Evolutionary conservation across 2,888 invertebrate genomes (phyloP).

Genomic region (Ctenicera cuprea): DNA sequence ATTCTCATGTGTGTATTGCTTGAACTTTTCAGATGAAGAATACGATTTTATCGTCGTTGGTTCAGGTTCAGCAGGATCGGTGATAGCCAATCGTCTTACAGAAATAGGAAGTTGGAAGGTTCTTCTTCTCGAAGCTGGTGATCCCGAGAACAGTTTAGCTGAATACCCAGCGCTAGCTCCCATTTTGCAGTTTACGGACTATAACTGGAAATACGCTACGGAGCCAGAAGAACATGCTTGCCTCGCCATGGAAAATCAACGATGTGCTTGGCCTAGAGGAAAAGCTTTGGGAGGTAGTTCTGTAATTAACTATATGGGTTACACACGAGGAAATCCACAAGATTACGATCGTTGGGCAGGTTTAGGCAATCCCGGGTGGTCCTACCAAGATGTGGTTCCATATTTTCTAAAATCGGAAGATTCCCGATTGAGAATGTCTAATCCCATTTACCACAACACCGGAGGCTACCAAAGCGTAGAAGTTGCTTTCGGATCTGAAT

Average conservation of each 20-base stretch:
- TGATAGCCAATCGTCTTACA: constrained; percentile 73
- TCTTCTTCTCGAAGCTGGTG: constrained; percentile 65
- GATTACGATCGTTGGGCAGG: constrained; percentile 80
- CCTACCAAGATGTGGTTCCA: constrained; percentile 71
- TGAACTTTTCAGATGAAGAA: background rate
- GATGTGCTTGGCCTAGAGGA: constrained; percentile 76
- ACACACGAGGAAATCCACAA: constrained; percentile 75
- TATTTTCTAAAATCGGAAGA: constrained; percentile 70
- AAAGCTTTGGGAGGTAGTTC: constrained; percentile 78
- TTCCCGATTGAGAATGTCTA: constrained; percentile 65
- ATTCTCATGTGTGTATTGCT: background rate
- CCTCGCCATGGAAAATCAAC: constrained; percentile 40
- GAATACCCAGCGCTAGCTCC: constrained; percentile 72
- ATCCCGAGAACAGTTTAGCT: constrained; percentile 68
- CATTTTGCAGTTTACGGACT: constrained; percentile 73
- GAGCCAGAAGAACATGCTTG: constrained; percentile 61
- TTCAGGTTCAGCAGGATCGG: constrained; percentile 73
- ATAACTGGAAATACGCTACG: constrained; percentile 76
- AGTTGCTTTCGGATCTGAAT: constrained; percentile 71
- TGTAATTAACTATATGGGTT: constrained; percentile 80
- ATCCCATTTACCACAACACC: constrained; percentile 68
- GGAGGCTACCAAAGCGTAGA: constrained; percentile 71
- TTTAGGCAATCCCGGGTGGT: constrained; percentile 73
- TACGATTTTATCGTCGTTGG: constrained; percentile 74
- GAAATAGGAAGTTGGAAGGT: constrained; percentile 69